Conservation (phyloP, 2,113 vertebrate genomes). For the Xenopus borealis region DNA sequence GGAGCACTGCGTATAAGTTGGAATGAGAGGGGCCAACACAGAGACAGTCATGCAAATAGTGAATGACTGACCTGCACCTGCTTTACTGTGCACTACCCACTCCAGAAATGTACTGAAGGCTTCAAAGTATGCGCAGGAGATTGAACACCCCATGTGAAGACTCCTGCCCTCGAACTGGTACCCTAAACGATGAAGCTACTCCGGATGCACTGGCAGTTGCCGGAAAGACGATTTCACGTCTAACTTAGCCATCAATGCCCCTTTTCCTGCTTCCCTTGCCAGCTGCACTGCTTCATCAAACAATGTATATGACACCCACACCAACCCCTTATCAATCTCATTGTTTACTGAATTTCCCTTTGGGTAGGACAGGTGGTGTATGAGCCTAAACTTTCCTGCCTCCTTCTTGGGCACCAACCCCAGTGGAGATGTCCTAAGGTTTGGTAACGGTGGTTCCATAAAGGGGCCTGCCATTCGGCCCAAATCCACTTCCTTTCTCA, state of each 20-base stretch:
- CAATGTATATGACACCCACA: not conserved
- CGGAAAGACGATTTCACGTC: not conserved
- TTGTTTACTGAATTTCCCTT: not conserved
- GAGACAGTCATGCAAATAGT: too few relatives aligned
- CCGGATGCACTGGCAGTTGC: not conserved
- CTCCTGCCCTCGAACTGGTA: not conserved
- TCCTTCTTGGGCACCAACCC: not conserved
- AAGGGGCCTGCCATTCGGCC: not conserved
- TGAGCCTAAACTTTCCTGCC: not conserved
- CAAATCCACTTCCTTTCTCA: not conserved
- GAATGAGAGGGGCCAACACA: too few relatives aligned
- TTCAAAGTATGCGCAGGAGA: not conserved
- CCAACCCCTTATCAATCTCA: not conserved
- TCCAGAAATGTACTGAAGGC: not conserved
- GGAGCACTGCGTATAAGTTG: too few relatives aligned
- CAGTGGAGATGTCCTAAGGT: not conserved
- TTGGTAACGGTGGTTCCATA: not conserved
- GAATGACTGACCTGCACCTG: too few relatives aligned
- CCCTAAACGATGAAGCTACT: not conserved
- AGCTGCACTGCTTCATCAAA: not conserved
- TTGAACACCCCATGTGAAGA: not conserved
- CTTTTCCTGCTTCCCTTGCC: not conserved
- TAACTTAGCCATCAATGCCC: not conserved
- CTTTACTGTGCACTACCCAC: too few relatives aligned
- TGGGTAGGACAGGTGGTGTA: constrained; percentile 1